These are phyloP conservation scores for Danaus plexippus DNA, from an alignment of 1,140 invertebrate species.

Conservation along the genomic window DNA sequence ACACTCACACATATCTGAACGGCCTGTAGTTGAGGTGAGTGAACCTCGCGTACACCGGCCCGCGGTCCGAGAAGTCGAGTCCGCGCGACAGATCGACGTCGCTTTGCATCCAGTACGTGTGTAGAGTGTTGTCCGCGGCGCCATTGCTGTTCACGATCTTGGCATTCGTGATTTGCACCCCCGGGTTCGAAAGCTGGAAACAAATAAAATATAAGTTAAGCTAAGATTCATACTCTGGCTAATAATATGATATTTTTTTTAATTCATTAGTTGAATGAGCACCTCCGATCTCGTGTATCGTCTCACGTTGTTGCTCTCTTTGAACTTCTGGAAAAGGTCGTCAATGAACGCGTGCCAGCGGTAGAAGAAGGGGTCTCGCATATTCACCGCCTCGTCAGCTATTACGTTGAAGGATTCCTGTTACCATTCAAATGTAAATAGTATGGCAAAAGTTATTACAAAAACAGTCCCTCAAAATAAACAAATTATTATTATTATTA, in stretches of 20 bases:
- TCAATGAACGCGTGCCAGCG: constrained; percentile 80
- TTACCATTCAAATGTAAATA: constrained; percentile 4
- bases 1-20: constrained; percentile 73
- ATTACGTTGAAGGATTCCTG: constrained; percentile 76
- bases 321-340: constrained; percentile 76
- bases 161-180: constrained; percentile 45
- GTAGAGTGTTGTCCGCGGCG: constrained; percentile 48
- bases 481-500: constrained; percentile 4
- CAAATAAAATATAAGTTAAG: not conserved
- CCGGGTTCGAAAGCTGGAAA: constrained; percentile 54
- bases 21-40: constrained; percentile 78
- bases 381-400: constrained; percentile 77
- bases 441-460: not conserved
- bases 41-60: constrained; percentile 72
- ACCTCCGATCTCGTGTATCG: constrained; percentile 74
- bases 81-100: constrained; percentile 75
- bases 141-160: constrained; percentile 39
- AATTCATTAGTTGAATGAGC: constrained; percentile 11
- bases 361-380: constrained; percentile 82
- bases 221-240: no score
- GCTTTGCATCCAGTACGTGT: constrained; percentile 76
- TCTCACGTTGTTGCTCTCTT: constrained; percentile 71
- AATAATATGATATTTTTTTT: not conserved
- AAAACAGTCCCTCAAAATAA: not conserved
- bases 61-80: constrained; percentile 73